A percentile compares a stretch with the other conserved stretches of the same genome.
Conservation (phyloP, 1,140 invertebrate genomes). For the Scaptomyza montana region DNA sequence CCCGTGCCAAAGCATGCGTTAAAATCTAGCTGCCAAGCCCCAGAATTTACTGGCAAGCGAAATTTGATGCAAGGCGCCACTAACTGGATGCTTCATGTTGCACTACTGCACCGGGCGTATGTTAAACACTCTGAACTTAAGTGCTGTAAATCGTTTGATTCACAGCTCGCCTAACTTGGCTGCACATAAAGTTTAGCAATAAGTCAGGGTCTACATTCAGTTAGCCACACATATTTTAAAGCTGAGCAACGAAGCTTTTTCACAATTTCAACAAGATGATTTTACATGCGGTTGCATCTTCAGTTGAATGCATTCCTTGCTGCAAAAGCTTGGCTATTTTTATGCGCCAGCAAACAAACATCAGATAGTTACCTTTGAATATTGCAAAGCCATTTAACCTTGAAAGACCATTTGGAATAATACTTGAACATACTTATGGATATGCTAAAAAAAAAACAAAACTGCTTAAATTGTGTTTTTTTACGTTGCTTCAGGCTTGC, state of each 20-base stretch:
- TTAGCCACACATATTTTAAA: background rate
- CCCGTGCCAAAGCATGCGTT: constrained; percentile 65
- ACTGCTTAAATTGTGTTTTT: no score
- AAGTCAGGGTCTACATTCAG: background rate
- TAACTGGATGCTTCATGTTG: constrained; percentile 44
- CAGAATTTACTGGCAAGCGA: constrained; percentile 17
- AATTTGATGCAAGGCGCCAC: constrained; percentile 17
- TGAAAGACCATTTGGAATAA: background rate
- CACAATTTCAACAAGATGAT: constrained; percentile 11
- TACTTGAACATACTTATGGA: no score
- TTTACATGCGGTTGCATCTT: constrained; percentile 8
- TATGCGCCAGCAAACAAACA: constrained; percentile 30
- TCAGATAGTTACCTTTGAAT: constrained; percentile 38
- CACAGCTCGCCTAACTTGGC: background rate
- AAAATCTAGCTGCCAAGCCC: constrained; percentile 45
- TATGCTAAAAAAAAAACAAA: no score
- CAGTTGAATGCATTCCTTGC: constrained; percentile 27
- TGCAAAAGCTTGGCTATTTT: constrained; percentile 29
- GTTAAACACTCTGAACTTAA: background rate
- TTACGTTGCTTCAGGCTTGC: no score
- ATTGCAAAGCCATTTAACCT: constrained; percentile 23
- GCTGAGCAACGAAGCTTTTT: background rate
- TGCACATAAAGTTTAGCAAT: background rate
- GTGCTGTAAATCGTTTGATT: background rate
- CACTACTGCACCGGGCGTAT: constrained; percentile 33